These are phyloP conservation scores for Sorex maritimensis DNA, from an alignment of 2,797 vertebrate genomes.

Conservation along the genomic window DNA sequence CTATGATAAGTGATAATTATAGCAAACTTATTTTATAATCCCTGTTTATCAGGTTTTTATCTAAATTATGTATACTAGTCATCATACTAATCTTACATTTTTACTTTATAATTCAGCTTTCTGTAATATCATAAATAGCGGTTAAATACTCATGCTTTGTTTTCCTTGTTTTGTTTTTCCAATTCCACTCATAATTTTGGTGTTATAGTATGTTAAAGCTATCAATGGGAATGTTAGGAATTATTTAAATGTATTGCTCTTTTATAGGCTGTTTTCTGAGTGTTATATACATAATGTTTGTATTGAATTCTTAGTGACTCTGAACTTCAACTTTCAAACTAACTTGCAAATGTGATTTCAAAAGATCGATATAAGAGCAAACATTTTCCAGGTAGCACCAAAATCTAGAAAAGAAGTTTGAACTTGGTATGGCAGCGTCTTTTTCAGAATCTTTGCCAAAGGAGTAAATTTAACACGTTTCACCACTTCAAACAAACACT, in stretches of 20 bases:
- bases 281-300: not conserved
- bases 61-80: not conserved
- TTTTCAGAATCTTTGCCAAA: not conserved
- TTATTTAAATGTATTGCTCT: not conserved
- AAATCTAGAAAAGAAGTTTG: not conserved
- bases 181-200: not conserved
- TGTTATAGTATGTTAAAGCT: not conserved
- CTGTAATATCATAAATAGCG: not conserved
- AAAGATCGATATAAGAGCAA: not conserved
- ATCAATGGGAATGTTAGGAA: not conserved
- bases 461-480: not conserved
- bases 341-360: not conserved
- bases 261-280: constrained; percentile 15
- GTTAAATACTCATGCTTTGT: not conserved
- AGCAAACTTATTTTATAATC: not conserved
- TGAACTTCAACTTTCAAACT: not conserved
- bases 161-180: not conserved
- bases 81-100: not conserved
- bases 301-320: constrained; percentile 12
- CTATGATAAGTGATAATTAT: not conserved
- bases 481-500: not conserved
- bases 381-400: not conserved
- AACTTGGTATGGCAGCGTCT: not conserved
- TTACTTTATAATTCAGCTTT: not conserved
- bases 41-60: not conserved